Base-by-base conservation (phyloP, 2,113 vertebrate genomes). In the Budorcas taxicolor region DNA sequence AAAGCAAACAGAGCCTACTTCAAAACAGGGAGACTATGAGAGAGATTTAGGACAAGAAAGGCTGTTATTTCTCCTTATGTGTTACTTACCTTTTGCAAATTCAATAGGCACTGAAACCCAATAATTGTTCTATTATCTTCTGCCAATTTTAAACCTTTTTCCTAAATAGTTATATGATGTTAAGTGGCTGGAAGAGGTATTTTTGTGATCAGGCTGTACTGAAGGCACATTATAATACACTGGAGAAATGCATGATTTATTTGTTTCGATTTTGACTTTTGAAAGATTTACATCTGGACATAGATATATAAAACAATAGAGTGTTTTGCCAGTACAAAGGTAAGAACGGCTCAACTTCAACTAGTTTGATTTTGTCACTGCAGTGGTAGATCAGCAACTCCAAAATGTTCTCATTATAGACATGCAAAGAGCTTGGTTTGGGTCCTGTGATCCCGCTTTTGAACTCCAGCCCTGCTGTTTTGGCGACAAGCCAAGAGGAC, bases 241-340 rank as follows among this genome's bases (percentile, higher is more conserved):
- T 96, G n/a, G 90, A 15, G 25, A 82, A 25, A 94, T 78, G 27
- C 84, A 40, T 62, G 76, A 90, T 96, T 87, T 90, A 67, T 29
- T 58, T 84, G 71, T 67, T 95, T 91, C 81, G 31, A 93, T 92
- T 95, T 97, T 94, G 71, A 82, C 60, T 83, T 87, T 83, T 84
- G 40, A 43, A 78, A 91, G 64, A 95, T 92, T 95, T 95, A 57
- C 25, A 74, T 58, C 60, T 67, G 50, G 27, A 43, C 36, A 27
- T 50, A 74, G 33, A 53, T 33, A 64, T 25, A 90, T 81, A 43
- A 97, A 55, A 78, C 87, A 57, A 92, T 55, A 45, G 47, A 88
- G 13, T 36, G 17, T 89, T 92, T 86, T 83, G 23, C 86, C 23
- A 27, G 21, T 33, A 62, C 7, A 74, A 50, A 94, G 36, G 25